These are phyloP conservation scores for Linnaemya tessellans DNA, from an alignment of 2,888 invertebrate species.

Conservation along the genomic window DNA sequence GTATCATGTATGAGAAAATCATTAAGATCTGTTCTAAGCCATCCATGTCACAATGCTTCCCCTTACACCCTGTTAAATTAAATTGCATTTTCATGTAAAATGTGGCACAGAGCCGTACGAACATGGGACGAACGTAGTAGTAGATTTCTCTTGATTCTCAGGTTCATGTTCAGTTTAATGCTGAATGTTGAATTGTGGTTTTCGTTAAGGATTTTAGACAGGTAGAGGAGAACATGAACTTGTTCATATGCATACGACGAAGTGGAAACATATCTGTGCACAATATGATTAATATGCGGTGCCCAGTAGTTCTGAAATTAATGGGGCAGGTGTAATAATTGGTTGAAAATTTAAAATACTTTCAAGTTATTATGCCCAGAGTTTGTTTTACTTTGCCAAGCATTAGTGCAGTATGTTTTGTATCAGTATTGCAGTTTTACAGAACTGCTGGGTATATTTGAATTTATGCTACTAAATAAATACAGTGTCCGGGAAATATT, in stretches of 20 bases:
- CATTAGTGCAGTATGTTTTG: too few species aligned
- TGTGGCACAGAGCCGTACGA: too few species aligned
- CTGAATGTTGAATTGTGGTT: slow-evolving; percentile 26
- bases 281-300: not conserved
- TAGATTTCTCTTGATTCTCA: not conserved
- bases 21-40: slow-evolving; percentile 20
- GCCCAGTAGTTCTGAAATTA: not conserved
- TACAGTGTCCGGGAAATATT: too few species aligned
- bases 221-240: slow-evolving; percentile 15
- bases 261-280: not conserved
- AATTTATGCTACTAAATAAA: too few species aligned
- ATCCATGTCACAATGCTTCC: slow-evolving; percentile 4
- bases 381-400: too few species aligned
- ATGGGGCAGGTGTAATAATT: not conserved
- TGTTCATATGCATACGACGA: slow-evolving; percentile 8
- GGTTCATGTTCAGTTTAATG: slow-evolving; percentile 52
- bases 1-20: slow-evolving; percentile 8
- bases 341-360: too few species aligned
- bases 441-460: too few species aligned
- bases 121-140: not conserved
- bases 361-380: too few species aligned
- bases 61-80: slow-evolving; percentile 13
- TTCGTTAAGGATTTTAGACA: slow-evolving; percentile 19
- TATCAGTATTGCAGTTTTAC: too few species aligned
- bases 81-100: slow-evolving; percentile 22